Evolutionary conservation across 2,888 invertebrate genomes (phyloP), one percentile per base, ranked within the genome.

Genomic region (Pegoplata infirma): DNA sequence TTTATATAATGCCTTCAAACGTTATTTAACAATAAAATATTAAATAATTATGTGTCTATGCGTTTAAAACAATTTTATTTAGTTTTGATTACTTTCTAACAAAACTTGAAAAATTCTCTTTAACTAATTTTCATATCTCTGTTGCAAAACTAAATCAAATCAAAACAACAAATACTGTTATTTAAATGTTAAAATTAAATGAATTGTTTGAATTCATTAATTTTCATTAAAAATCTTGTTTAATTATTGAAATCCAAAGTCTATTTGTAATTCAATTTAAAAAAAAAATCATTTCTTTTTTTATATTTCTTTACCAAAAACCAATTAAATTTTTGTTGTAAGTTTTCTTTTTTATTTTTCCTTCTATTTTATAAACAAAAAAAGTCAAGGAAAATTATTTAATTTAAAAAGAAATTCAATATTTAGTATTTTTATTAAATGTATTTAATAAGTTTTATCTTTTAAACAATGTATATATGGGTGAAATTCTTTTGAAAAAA

Each of bases 1-100:
- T 51, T 49, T 12, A 63, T 28, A n/a, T 51, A n/a, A 63, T 36
- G 63, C 63, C 63, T 63, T 63, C 49, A 63, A 49, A 49, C 63
- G 63, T 63, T 36, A 49, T 63, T 49, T 51, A 63, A 49, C 36
- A 63, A 63, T 36, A 63, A 49, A 63, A 51, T 40, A 40, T 40
- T 36, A 1, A 36, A 36, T n/a, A n/a, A n/a, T 12, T 36, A 28
- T 32, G 12, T 10, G 8, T 32, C 32, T 32, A 32, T 12, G n/a
- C n/a, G 12, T 32, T 10, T 32, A 32, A 10, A n/a, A n/a, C n/a
- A n/a, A n/a, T n/a, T n/a, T n/a, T 23, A 23, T 5, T 23, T 32
- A 32, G 32, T 32, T 32, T 32, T 32, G 32, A 10, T 10, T 10
- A 10, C 12, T 32, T 32, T 3, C 8, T 10, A 32, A 32, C 32